Evolutionary conservation across 2,888 invertebrate species (phyloP).

Genomic region (Ceramica pisi): DNA sequence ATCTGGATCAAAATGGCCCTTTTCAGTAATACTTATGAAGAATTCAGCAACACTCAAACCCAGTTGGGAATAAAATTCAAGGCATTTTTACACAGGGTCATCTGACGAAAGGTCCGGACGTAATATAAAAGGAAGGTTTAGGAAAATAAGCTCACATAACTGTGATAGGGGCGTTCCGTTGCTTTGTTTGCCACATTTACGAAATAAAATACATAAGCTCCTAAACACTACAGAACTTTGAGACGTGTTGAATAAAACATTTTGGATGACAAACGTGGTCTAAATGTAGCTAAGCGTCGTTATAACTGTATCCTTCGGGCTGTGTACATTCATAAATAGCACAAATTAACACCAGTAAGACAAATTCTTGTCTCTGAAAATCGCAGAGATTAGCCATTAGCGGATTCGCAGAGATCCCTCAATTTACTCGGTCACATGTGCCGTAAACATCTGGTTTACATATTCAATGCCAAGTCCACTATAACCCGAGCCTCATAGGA

Average conservation of each 20-base stretch:
- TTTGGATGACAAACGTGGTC: neutral
- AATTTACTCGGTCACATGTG: conserved; percentile 27
- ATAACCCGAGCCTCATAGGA: conserved; percentile 44
- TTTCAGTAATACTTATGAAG: conserved; percentile 25
- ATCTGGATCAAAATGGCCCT: conserved; percentile 6
- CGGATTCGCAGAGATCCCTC: conserved; percentile 1
- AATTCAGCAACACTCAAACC: conserved; percentile 34
- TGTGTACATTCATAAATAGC: neutral
- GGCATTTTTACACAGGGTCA: conserved; percentile 28
- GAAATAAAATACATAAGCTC: conserved; percentile 29
- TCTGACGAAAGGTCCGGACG: conserved; percentile 36
- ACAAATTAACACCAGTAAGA: neutral
- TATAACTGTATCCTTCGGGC: neutral
- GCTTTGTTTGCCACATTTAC: conserved; percentile 22
- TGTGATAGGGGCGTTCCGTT: conserved; percentile 13
- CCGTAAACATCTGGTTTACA: conserved; percentile 45
- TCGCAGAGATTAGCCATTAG: conserved; percentile 5
- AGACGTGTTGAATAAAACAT: neutral
- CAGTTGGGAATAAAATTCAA: conserved; percentile 39
- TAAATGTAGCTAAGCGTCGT: neutral
- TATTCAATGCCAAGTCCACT: conserved; percentile 45
- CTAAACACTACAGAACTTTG: neutral
- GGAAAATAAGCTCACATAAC: conserved; percentile 45
- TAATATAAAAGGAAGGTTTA: conserved; percentile 35
- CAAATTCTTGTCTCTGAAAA: conserved; percentile 11